A percentile compares a stretch with the other conserved stretches of the same genome.
Conservation (phyloP, 2,797 vertebrate genomes). For the Muscicapa comitata region DNA sequence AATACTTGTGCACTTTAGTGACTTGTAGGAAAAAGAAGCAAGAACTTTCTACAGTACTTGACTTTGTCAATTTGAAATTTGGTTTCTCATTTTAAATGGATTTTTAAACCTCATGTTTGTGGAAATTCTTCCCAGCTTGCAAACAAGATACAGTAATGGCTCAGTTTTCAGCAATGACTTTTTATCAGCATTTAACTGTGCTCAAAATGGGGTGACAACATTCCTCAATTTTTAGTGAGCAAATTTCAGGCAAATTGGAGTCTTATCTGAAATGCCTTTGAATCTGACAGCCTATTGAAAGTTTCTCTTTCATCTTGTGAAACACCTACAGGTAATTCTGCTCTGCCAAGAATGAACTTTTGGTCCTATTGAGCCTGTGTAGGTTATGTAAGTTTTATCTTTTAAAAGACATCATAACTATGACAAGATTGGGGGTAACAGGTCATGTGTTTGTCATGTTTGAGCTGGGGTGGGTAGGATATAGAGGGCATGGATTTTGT, state of each 20-base stretch:
- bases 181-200: background rate
- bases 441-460: background rate
- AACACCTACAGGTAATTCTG: background rate
- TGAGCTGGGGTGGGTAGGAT: background rate
- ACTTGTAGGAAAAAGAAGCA: conserved; percentile 27
- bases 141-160: background rate
- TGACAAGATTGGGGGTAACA: background rate
- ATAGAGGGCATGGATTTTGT: background rate
- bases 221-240: background rate
- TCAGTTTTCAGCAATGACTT: background rate
- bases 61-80: background rate
- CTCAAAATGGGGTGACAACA: background rate
- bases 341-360: background rate
- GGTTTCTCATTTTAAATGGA: background rate
- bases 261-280: background rate
- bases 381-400: background rate
- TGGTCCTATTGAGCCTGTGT: background rate
- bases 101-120: background rate
- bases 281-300: background rate
- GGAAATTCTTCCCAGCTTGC: background rate
- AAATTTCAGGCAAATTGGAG: background rate
- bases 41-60: background rate
- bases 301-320: background rate
- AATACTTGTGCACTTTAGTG: conserved; percentile 48
- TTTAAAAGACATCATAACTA: background rate